Conservation (phyloP, 1,140 invertebrate genomes). For the Drosophila truncata region DNA sequence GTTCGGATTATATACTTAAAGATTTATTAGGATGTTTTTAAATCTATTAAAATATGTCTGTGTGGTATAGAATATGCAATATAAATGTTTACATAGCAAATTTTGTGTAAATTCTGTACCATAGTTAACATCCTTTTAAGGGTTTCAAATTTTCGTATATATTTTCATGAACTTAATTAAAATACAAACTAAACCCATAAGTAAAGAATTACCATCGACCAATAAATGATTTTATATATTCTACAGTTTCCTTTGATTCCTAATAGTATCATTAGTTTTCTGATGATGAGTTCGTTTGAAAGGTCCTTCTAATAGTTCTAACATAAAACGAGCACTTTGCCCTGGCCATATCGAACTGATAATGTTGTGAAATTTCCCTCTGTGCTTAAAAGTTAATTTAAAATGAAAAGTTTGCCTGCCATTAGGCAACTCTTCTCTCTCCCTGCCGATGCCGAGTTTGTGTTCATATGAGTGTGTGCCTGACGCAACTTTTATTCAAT, state of each 20-base stretch:
- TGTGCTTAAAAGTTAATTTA: constrained; percentile 66
- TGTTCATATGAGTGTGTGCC: constrained; percentile 15
- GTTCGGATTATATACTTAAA: too few relatives aligned
- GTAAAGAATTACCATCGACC: not conserved
- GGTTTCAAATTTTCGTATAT: too few relatives aligned
- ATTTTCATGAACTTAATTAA: not conserved
- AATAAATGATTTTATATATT: not conserved
- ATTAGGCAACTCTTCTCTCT: constrained; percentile 53
- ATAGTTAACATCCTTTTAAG: too few relatives aligned
- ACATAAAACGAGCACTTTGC: constrained; percentile 1
- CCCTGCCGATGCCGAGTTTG: constrained; percentile 2
- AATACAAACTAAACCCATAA: too few relatives aligned
- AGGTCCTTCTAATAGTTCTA: not conserved
- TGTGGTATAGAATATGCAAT: too few relatives aligned
- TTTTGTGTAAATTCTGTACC: too few relatives aligned
- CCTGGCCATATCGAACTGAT: constrained; percentile 22
- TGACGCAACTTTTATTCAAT: constrained; percentile 74
- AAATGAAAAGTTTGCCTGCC: constrained; percentile 76
- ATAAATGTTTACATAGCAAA: too few relatives aligned
- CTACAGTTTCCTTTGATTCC: not conserved
- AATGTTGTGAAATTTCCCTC: constrained; percentile 12
- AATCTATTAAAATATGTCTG: too few relatives aligned
- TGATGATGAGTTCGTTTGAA: not conserved
- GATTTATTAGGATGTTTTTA: too few relatives aligned
- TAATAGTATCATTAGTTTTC: not conserved